phyloP scores from a whole-genome alignment of 1,140 invertebrate species.

The Cepaea nemoralis region DNA sequence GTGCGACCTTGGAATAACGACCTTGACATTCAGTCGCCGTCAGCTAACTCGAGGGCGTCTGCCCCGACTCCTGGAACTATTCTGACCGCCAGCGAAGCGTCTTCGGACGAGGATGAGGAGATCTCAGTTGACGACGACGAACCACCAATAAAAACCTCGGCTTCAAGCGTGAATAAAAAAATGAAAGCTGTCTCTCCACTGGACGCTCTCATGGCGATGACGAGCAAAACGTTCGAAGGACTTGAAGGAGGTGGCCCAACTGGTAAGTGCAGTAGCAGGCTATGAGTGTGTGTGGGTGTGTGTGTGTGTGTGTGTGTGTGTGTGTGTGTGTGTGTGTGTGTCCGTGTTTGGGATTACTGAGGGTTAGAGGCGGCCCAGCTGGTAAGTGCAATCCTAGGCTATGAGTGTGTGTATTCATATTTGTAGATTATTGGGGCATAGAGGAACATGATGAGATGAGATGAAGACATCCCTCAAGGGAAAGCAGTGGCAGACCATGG shows the following conservation, averaged over 20 bases:
- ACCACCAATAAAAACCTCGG: not conserved
- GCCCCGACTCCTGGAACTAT: not conserved
- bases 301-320: too few relatives aligned
- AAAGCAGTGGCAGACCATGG: too few relatives aligned
- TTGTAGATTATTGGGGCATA: too few relatives aligned
- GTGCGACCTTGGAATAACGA: conserved; percentile 88
- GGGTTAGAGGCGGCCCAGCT: too few relatives aligned
- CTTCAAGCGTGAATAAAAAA: conserved; percentile 34
- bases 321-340: too few relatives aligned
- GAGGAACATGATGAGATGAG: too few relatives aligned
- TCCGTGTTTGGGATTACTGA: too few relatives aligned
- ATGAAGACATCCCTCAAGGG: too few relatives aligned
- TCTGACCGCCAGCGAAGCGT: conserved; percentile 66
- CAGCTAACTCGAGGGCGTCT: too few relatives aligned
- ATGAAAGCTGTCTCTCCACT: conserved; percentile 80
- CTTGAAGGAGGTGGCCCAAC: conserved; percentile 80
- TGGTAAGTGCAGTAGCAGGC: conserved; percentile 7
- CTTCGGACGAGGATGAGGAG: conserved; percentile 51
- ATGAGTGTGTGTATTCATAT: too few relatives aligned
- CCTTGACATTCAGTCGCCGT: conserved; percentile 23
- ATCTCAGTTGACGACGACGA: conserved; percentile 55
- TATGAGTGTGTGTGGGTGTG: too few relatives aligned
- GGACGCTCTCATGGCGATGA: conserved; percentile 97
- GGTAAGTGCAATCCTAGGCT: too few relatives aligned
- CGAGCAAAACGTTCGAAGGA: conserved; percentile 95